A percentile compares a stretch with the other conserved stretches of the same genome.
phyloP scores from a whole-genome alignment of 2,888 invertebrate genomes.

The Chrysotoxum bicinctum region DNA sequence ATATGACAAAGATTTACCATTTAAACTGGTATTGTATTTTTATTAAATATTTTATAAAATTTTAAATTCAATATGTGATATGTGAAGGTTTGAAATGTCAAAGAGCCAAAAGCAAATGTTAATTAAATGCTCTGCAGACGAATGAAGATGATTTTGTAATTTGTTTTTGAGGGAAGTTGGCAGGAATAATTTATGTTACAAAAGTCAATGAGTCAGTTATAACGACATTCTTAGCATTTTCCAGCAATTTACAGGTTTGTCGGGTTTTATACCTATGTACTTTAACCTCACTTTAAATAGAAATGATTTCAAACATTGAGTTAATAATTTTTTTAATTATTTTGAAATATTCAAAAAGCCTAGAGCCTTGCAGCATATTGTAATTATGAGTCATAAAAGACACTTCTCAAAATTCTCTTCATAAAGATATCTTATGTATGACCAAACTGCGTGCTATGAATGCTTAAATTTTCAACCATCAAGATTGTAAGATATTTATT shows the following conservation, averaged over 20 bases:
- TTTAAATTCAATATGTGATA: neutral
- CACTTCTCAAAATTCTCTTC: slow-evolving; percentile 8
- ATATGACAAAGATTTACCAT: slow-evolving; percentile 14
- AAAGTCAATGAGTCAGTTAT: neutral
- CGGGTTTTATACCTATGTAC: neutral
- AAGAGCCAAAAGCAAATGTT: slow-evolving; percentile 35
- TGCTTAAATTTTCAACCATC: slow-evolving; percentile 13
- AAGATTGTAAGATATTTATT: slow-evolving; percentile 10
- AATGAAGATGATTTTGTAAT: neutral
- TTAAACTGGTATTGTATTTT: slow-evolving; percentile 35
- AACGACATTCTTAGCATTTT: slow-evolving; percentile 4
- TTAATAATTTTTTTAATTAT: neutral
- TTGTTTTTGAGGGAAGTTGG: neutral
- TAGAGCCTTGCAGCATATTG: neutral
- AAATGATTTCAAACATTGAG: neutral
- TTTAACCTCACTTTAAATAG: neutral
- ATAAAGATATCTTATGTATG: neutral
- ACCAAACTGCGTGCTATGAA: slow-evolving; percentile 25
- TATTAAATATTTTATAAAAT: neutral
- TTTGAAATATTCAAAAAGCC: neutral
- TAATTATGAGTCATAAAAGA: slow-evolving; percentile 35
- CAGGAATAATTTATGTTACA: neutral
- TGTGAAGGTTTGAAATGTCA: slow-evolving; percentile 60
- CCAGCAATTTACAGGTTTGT: neutral
- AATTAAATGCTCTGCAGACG: slow-evolving; percentile 6